phyloP scores from a whole-genome alignment of 2,113 vertebrate genomes.

The Proterorhinus semilunaris region DNA sequence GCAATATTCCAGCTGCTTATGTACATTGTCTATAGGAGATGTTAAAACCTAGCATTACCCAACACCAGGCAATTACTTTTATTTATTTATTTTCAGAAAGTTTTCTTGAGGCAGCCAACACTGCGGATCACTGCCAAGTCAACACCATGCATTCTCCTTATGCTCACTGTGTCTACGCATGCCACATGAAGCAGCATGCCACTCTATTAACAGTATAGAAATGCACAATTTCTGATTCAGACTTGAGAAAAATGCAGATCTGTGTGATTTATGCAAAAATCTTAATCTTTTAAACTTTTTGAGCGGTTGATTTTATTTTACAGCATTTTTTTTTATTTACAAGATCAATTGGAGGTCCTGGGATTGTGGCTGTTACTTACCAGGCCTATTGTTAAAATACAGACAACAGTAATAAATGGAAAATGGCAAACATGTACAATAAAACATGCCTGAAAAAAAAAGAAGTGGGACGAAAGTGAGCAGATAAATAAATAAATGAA shows the following conservation, averaged over 20 bases:
- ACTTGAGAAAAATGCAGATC: conserved; percentile 10
- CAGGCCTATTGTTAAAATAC: too few species aligned
- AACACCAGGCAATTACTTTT: neutral
- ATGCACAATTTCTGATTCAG: conserved; percentile 6
- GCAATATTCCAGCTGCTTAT: neutral
- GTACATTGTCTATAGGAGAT: too few species aligned
- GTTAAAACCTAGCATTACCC: neutral
- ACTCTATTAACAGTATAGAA: neutral
- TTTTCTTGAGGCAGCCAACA: neutral
- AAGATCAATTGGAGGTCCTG: neutral
- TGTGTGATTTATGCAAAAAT: too few species aligned
- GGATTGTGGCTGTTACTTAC: too few species aligned
- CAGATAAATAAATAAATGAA: too few species aligned
- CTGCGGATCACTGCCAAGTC: neutral
- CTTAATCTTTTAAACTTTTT: too few species aligned
- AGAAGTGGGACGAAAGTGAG: too few species aligned
- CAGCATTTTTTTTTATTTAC: neutral
- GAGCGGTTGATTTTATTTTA: too few species aligned
- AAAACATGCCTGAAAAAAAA: too few species aligned
- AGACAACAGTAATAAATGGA: neutral
- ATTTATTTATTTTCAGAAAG: neutral
- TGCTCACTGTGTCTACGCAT: neutral
- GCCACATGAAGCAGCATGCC: conserved; percentile 8
- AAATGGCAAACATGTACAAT: neutral
- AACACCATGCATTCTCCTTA: conserved; percentile 9